These are phyloP conservation scores for Trachymyrmex cornetzi DNA, from an alignment of 1,140 invertebrate genomes.

Conservation along the genomic window DNA sequence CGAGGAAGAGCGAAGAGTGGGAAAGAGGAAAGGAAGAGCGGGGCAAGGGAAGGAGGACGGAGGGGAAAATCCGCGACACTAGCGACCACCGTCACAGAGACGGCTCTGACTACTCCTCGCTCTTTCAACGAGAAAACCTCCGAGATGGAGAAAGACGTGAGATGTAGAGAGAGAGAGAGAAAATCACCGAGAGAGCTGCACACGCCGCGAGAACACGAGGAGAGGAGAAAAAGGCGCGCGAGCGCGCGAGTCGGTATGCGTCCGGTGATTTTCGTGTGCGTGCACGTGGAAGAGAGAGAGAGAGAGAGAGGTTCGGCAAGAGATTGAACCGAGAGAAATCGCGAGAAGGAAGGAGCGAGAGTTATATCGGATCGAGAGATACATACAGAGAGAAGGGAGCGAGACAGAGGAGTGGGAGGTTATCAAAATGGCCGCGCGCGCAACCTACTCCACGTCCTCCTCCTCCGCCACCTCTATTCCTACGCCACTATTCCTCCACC, in stretches of 20 bases:
- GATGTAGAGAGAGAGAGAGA: not conserved
- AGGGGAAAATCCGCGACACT: conserved; percentile 71
- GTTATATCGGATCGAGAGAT: conserved; percentile 36
- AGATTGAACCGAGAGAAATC: conserved; percentile 40
- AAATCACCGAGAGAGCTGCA: conserved; percentile 69
- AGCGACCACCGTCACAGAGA: conserved; percentile 71
- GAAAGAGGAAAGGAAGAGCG: conserved; percentile 50
- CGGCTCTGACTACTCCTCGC: conserved; percentile 55
- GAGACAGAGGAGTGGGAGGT: conserved; percentile 81
- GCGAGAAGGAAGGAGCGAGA: conserved; percentile 26
- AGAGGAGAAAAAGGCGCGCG: conserved; percentile 69
- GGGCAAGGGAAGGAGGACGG: conserved; percentile 46
- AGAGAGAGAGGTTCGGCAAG: not conserved
- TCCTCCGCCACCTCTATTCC: conserved; percentile 68
- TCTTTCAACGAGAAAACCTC: conserved; percentile 27
- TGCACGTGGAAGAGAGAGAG: not conserved
- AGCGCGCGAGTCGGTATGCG: conserved; percentile 27
- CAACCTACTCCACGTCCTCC: conserved; percentile 71
- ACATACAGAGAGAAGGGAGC: conserved; percentile 64
- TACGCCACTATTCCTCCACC: conserved; percentile 72
- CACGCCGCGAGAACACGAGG: conserved; percentile 53
- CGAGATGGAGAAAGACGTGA: not conserved
- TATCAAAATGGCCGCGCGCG: conserved; percentile 85
- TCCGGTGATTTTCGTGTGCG: conserved; percentile 35
- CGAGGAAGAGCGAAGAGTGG: conserved; percentile 65